Evolutionary conservation across 2,113 vertebrate species (phyloP), one percentile per base, ranked within the genome.

Genomic region (Pachyramphus minor): DNA sequence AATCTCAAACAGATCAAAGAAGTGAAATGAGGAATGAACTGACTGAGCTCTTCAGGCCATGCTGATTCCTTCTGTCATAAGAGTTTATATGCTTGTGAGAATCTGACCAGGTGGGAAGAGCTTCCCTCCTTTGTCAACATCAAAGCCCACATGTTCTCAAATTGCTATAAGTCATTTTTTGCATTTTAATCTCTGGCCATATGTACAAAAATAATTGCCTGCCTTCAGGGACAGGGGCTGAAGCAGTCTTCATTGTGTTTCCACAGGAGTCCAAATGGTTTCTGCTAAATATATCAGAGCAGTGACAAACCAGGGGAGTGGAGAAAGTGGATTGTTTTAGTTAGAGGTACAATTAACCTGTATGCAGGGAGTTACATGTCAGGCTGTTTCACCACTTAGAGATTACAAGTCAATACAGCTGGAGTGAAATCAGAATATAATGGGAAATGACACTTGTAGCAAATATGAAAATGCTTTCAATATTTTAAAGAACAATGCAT

Each of bases 1-100:
- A 93, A 94, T 84, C 95, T 93, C 93, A 92, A 53, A 30, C 25
- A 97, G 94, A 97, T 98, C 98, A 98, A 97, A 98, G 96, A 80
- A 68, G 37, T 75, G 66, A 89, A 95, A 96, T 4, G 5, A 94
- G 93, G 72, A 93, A 93, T 89, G 88, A 83, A 90, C 83, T 73
- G 89, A 63, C 53, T 87, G 85, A 93, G 84, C 73, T 97, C 96
- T 96, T 95, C 84, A 50, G 94, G 97, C 93, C 93, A 81, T 78
- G 87, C 75, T 96, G 88, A 93, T 95, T 96, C 96, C 71, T 87
- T 94, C 96, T 97, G 93, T 96, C 96, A 86, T 86, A 90, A 97
- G 94, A 92, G 96, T 92, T 93, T 93, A 96, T 92, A 90, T 84
- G 67, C 63, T 85, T 86, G 67, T 91, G 62, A 87, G 93, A 93